A percentile compares a stretch with the other conserved stretches of the same genome.
Conservation (phyloP, 2,797 vertebrate genomes). For the Myiotriccus ornatus region DNA sequence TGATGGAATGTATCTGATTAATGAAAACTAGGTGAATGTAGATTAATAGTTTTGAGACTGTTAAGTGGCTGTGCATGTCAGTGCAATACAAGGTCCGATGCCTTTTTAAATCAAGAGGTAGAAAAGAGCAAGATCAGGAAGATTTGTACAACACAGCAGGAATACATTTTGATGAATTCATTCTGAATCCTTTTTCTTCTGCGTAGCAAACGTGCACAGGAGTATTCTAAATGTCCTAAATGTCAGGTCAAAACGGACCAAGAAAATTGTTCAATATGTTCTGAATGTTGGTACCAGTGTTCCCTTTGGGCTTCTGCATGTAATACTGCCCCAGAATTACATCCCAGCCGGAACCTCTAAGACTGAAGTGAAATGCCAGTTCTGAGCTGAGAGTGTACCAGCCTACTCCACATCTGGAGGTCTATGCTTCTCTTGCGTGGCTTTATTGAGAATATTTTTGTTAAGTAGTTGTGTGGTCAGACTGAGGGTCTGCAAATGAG, state of each 20-base stretch:
- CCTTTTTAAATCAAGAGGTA: background rate
- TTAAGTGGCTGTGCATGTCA: background rate
- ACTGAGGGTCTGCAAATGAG: background rate
- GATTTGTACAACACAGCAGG: background rate
- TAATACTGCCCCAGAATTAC: background rate
- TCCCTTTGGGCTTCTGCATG: background rate
- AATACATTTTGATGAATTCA: background rate
- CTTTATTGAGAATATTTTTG: background rate
- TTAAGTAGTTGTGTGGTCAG: background rate
- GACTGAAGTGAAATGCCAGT: background rate
- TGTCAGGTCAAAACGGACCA: background rate
- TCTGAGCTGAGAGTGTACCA: background rate
- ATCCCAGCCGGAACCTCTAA: background rate
- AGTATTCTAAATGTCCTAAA: background rate
- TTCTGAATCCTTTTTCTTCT: background rate
- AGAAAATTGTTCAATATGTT: background rate
- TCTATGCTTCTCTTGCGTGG: background rate
- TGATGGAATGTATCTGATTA: background rate
- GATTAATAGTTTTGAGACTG: background rate
- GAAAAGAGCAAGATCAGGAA: background rate
- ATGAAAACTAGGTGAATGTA: background rate
- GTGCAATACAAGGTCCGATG: background rate
- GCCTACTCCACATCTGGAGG: background rate
- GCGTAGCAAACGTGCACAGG: background rate
- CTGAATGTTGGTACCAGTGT: rapidly evolving